Evolutionary conservation across 2,113 vertebrate genomes (phyloP).

Genomic region (Bos taurus): DNA sequence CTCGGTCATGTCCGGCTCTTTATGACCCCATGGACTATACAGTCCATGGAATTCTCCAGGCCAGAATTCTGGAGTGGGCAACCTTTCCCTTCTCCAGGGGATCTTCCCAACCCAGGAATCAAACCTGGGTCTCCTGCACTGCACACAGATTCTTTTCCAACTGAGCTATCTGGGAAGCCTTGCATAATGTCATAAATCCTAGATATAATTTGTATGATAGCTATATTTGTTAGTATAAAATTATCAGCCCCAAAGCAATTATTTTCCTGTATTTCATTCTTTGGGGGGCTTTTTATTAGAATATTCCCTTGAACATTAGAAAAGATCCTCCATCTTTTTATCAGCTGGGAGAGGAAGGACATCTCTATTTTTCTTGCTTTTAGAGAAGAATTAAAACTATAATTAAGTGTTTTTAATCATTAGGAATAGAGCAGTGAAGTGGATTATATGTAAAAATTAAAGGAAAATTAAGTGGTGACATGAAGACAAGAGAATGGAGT

Average conservation of each 20-base stretch:
- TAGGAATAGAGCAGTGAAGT: not conserved
- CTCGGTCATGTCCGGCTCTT: accelerated
- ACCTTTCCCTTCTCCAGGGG: not conserved
- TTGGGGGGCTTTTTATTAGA: not conserved
- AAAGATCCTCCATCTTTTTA: not conserved
- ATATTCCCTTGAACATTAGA: not conserved
- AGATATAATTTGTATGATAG: not conserved
- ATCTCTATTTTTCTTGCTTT: not conserved
- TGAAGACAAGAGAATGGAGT: not conserved
- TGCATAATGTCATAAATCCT: not conserved
- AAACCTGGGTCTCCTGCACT: not conserved
- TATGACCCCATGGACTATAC: not conserved
- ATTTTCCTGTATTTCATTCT: not conserved
- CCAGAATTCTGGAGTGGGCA: not conserved
- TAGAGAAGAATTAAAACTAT: not conserved
- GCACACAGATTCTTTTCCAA: not conserved
- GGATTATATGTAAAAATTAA: not conserved
- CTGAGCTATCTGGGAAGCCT: not conserved
- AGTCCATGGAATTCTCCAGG: not conserved
- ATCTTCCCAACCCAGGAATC: not conserved
- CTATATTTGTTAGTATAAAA: not conserved
- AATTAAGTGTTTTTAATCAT: not conserved
- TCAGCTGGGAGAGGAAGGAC: not conserved
- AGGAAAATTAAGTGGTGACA: not conserved
- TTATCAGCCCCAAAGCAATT: not conserved